Conservation (phyloP, 2,113 vertebrate genomes). For the Mesitornis unicolor region DNA sequence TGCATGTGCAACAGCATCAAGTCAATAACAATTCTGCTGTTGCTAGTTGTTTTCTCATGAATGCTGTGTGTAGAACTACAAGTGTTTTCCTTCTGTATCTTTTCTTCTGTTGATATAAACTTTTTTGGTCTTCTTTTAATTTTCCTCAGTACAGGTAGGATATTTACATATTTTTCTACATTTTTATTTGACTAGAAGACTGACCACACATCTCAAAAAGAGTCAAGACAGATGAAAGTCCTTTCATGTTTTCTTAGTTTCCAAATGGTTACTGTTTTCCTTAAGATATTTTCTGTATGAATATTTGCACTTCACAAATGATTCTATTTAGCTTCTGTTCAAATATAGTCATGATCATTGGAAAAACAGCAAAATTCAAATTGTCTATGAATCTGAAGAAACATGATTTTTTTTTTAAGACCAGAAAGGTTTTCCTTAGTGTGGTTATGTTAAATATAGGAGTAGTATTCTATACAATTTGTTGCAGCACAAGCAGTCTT, state of each 20-base stretch:
- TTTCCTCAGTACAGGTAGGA: not conserved
- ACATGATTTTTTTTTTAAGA: not conserved
- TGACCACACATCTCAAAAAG: not conserved
- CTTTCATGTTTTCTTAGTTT: not conserved
- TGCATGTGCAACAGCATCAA: not conserved
- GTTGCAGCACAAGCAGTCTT: not conserved
- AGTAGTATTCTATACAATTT: not conserved
- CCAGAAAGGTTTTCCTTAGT: not conserved
- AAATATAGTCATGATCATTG: not conserved
- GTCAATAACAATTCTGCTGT: not conserved
- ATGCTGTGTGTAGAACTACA: not conserved
- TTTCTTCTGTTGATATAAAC: not conserved
- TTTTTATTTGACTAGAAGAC: not conserved
- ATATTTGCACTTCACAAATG: not conserved
- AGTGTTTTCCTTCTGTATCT: not conserved
- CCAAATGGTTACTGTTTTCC: not conserved
- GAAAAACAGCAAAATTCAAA: not conserved
- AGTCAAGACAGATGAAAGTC: not conserved
- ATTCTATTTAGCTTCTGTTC: not conserved
- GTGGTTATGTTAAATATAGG: not conserved
- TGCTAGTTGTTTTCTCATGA: not conserved
- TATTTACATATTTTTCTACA: not conserved
- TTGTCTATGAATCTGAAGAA: not conserved
- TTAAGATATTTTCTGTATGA: not conserved
- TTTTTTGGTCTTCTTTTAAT: not conserved